These are phyloP conservation scores for Saccostrea glomerata DNA, from an alignment of 1,140 invertebrate genomes.

Conservation along the genomic window DNA sequence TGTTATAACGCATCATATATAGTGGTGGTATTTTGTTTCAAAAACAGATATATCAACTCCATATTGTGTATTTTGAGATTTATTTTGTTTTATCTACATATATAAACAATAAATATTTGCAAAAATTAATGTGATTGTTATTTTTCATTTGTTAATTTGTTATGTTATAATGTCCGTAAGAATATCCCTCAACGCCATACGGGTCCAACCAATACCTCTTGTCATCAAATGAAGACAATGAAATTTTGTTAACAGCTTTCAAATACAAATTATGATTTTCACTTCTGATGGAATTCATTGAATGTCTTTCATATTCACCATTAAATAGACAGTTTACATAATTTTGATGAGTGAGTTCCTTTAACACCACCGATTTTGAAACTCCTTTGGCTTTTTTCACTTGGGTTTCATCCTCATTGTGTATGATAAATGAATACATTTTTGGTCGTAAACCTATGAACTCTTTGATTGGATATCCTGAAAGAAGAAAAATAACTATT, in stretches of 20 bases:
- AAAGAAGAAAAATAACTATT: no score
- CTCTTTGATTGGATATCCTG: not conserved
- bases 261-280: conserved; percentile 17
- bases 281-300: conserved; percentile 36
- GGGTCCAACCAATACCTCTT: conserved; percentile 19
- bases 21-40: no score
- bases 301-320: not conserved
- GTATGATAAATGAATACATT: conserved; percentile 43
- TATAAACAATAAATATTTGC: no score
- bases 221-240: conserved; percentile 38
- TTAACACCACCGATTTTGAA: conserved; percentile 25
- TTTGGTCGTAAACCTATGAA: conserved; percentile 47
- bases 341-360: not conserved
- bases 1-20: no score
- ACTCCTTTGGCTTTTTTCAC: conserved; percentile 42
- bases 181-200: not conserved
- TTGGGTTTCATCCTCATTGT: not conserved
- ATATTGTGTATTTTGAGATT: no score
- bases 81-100: no score
- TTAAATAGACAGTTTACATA: conserved; percentile 30
- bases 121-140: no score
- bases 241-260: conserved; percentile 37
- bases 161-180: conserved; percentile 44
- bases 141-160: no score
- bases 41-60: no score